phyloP scores from a whole-genome alignment of 2,888 invertebrate species.

The Papilio gigon region DNA sequence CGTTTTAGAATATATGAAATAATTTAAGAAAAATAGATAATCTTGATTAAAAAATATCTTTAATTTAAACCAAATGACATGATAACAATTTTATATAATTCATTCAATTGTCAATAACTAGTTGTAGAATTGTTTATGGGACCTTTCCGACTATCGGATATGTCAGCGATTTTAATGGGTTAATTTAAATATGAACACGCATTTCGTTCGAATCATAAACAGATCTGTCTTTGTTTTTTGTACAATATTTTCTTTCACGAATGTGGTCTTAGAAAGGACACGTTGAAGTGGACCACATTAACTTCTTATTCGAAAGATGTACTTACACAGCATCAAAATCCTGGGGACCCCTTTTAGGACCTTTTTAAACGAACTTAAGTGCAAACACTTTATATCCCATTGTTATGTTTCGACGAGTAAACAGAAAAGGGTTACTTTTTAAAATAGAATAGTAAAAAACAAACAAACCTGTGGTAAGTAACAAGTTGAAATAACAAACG shows the following conservation, averaged over 20 bases:
- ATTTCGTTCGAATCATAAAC: background rate
- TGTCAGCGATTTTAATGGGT: no score
- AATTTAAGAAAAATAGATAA: no score
- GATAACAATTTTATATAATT: no score
- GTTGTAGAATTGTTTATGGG: no score
- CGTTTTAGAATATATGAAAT: no score
- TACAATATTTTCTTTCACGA: slow-evolving; percentile 15
- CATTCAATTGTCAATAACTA: no score
- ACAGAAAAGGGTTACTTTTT: slow-evolving; percentile 36
- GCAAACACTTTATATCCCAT: slow-evolving; percentile 30
- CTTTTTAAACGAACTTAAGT: slow-evolving; percentile 36
- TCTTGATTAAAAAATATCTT: no score
- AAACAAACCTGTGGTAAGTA: slow-evolving; percentile 10
- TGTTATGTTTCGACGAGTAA: slow-evolving; percentile 33
- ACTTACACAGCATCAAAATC: slow-evolving; percentile 9
- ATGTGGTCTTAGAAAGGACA: slow-evolving; percentile 5
- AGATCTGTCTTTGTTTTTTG: background rate
- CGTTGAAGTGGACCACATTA: slow-evolving; percentile 29
- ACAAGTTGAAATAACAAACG: slow-evolving; percentile 29
- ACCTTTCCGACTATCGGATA: no score
- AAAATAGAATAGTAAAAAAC: slow-evolving; percentile 20
- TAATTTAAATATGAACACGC: background rate
- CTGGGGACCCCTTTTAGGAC: slow-evolving; percentile 18
- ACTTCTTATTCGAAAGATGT: slow-evolving; percentile 12
- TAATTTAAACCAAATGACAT: no score